Percentiles rank a stretch among this genome's conserved stretches.
Conservation (phyloP, 2,797 vertebrate species). For the Sebastes umbrosus region DNA sequence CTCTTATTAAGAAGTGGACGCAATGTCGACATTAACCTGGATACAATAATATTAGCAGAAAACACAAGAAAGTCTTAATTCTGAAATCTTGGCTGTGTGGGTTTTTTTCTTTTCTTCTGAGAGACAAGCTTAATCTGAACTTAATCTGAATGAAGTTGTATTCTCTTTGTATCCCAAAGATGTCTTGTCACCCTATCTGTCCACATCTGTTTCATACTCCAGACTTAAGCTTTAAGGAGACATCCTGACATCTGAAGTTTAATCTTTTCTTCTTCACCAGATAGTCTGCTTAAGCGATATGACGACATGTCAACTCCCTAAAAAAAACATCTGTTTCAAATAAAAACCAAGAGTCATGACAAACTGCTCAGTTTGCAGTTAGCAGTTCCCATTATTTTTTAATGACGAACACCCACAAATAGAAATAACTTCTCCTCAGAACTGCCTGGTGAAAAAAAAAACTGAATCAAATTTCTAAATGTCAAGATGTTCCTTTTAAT, state of each 20-base stretch:
- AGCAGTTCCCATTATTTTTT: neutral
- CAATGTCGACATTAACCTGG: neutral
- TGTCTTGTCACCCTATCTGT: slow-evolving; percentile 38
- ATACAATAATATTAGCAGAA: neutral
- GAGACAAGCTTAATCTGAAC: neutral
- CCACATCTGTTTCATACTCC: slow-evolving; percentile 60
- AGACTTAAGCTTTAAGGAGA: slow-evolving; percentile 53
- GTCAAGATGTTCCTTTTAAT: slow-evolving; percentile 49
- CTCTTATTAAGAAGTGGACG: neutral
- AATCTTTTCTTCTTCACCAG: slow-evolving; percentile 41
- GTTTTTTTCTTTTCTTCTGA: neutral
- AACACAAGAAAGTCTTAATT: neutral
- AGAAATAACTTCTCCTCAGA: neutral
- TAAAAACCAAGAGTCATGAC: neutral
- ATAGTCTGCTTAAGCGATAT: neutral
- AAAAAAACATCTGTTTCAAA: slow-evolving; percentile 9
- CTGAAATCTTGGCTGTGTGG: neutral
- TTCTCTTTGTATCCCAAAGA: slow-evolving; percentile 52
- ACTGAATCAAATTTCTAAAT: slow-evolving; percentile 29
- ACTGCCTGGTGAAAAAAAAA: slow-evolving; percentile 48
- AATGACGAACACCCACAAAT: neutral
- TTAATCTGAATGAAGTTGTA: neutral
- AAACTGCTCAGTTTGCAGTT: neutral
- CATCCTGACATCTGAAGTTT: slow-evolving; percentile 59
- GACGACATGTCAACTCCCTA: neutral